Conservation (phyloP, 2,888 invertebrate species). For the Tenthredo livida region DNA sequence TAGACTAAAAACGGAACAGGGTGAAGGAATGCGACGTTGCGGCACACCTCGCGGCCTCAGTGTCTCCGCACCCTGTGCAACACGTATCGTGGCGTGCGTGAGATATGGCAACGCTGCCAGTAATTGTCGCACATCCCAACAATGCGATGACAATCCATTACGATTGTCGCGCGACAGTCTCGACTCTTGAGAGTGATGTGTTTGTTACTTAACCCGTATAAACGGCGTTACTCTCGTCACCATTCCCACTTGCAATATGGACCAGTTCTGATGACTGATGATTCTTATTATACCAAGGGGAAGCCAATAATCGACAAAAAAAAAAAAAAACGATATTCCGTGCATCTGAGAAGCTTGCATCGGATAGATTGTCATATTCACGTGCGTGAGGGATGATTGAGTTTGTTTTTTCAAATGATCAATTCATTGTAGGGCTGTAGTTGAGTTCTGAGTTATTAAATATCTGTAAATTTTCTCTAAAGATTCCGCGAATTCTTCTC, state of each 20-base stretch:
- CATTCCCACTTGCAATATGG: not conserved
- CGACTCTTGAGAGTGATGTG: slow-evolving; percentile 64
- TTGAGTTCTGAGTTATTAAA: slow-evolving; percentile 11
- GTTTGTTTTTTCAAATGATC: not conserved
- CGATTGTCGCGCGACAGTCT: slow-evolving; percentile 61
- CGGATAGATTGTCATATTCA: no score
- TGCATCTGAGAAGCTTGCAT: not conserved
- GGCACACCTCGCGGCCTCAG: slow-evolving; percentile 68
- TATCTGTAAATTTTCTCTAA: slow-evolving; percentile 21
- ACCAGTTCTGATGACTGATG: not conserved
- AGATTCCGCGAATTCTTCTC: slow-evolving; percentile 28
- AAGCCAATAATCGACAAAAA: not conserved
- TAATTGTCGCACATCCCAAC: slow-evolving; percentile 74
- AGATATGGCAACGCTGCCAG: slow-evolving; percentile 73
- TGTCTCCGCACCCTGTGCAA: slow-evolving; percentile 54
- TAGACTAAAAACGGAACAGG: slow-evolving; percentile 76
- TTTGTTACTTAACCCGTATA: slow-evolving; percentile 55
- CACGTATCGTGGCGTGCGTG: slow-evolving; percentile 65
- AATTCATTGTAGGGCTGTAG: not conserved
- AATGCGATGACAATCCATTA: slow-evolving; percentile 69
- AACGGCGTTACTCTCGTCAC: slow-evolving; percentile 16
- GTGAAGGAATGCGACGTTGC: slow-evolving; percentile 74
- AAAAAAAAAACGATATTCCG: not conserved
- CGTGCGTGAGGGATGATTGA: not conserved
- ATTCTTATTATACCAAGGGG: not conserved